Conservation (phyloP, 1,140 invertebrate species). For the Drusus annulatus region DNA sequence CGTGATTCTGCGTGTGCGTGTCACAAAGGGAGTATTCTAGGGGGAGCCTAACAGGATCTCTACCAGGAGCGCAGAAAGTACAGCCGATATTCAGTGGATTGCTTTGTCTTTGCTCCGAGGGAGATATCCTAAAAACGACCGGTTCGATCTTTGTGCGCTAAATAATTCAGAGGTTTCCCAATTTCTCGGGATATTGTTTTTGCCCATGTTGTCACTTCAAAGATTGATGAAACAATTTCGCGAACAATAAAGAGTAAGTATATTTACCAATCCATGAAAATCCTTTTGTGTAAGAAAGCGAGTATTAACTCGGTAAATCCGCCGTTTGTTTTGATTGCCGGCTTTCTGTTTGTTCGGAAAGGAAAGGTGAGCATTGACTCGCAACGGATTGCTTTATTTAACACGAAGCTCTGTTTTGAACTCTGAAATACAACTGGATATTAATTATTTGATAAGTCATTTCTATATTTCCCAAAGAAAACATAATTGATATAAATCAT, state of each 20-base stretch:
- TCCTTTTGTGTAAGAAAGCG: slow-evolving; percentile 32
- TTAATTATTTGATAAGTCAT: no score
- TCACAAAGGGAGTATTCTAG: slow-evolving; percentile 2
- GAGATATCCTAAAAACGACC: slow-evolving; percentile 17
- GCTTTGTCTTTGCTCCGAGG: slow-evolving; percentile 19
- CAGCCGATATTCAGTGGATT: background rate
- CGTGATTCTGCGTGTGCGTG: slow-evolving; percentile 24
- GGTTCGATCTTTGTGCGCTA: slow-evolving; percentile 34
- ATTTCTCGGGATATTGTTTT: slow-evolving; percentile 55
- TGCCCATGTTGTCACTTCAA: slow-evolving; percentile 39
- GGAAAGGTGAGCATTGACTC: slow-evolving; percentile 25
- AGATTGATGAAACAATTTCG: slow-evolving; percentile 50
- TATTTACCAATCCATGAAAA: slow-evolving; percentile 40
- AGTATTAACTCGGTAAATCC: slow-evolving; percentile 38
- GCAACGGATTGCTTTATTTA: slow-evolving; percentile 15
- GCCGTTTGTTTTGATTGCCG: slow-evolving; percentile 29
- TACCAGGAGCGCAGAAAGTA: background rate
- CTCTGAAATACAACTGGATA: no score
- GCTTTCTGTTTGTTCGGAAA: slow-evolving; percentile 16
- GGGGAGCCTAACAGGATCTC: background rate
- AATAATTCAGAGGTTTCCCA: slow-evolving; percentile 51
- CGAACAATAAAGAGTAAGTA: slow-evolving; percentile 38
- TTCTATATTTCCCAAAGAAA: no score
- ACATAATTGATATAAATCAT: no score
- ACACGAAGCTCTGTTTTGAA: background rate